phyloP scores from a whole-genome alignment of 2,113 vertebrate species.

The Hyperoodon ampullatus region DNA sequence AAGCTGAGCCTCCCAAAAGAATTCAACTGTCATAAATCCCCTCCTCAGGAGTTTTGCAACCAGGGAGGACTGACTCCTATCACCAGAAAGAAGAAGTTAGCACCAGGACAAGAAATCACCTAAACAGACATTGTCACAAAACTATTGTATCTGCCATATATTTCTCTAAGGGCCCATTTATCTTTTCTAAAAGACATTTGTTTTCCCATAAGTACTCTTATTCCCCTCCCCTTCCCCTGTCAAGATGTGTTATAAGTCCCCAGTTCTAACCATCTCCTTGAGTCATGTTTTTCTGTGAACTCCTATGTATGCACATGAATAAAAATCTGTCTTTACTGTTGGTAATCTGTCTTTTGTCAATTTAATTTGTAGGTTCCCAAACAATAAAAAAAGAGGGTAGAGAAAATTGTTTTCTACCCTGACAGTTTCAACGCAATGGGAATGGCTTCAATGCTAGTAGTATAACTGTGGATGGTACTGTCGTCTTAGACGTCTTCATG shows the following conservation, averaged over 20 bases:
- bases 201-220: background rate
- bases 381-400: background rate
- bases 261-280: background rate
- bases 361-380: background rate
- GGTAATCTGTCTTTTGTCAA: background rate
- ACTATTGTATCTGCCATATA: background rate
- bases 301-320: background rate
- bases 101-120: background rate
- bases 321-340: background rate
- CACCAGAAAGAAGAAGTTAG: background rate
- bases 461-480: background rate
- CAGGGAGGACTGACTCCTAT: background rate
- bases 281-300: slow-evolving; percentile 16
- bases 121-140: background rate
- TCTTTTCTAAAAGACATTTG: background rate
- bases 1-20: background rate
- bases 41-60: background rate
- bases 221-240: background rate
- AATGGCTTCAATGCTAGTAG: background rate
- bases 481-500: background rate
- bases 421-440: background rate
- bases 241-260: background rate
- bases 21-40: background rate
- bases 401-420: background rate
- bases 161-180: background rate